Percentiles rank a stretch among this genome's conserved stretches.
Evolutionary conservation across 2,797 vertebrate genomes (phyloP).

Genomic region (Pterois miles): DNA sequence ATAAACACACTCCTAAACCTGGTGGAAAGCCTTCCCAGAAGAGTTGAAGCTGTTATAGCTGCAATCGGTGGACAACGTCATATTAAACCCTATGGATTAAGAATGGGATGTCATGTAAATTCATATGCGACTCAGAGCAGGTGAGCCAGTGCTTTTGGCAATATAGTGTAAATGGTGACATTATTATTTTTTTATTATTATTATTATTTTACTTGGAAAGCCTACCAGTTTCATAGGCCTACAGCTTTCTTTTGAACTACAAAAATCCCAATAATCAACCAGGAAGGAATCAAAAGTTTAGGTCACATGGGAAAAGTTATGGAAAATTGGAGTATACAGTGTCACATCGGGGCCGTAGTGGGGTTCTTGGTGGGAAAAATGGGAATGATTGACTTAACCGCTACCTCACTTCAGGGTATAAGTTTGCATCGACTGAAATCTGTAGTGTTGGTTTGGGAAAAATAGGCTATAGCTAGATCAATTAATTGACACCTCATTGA

Average conservation of each 20-base stretch:
- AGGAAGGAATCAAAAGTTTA: background rate
- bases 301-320: background rate
- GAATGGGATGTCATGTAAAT: too few relatives aligned
- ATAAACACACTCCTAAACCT: too few relatives aligned
- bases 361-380: background rate
- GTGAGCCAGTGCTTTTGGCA: too few relatives aligned
- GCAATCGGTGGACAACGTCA: too few relatives aligned
- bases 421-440: background rate
- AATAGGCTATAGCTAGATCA: background rate
- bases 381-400: background rate
- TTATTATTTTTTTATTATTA: too few relatives aligned
- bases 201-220: background rate
- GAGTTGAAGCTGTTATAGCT: too few relatives aligned
- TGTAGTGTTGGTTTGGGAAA: background rate
- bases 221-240: background rate
- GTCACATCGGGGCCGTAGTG: background rate
- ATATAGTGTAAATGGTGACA: background rate
- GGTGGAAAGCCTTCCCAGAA: too few relatives aligned
- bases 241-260: background rate
- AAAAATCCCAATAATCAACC: background rate
- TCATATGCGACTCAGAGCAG: too few relatives aligned
- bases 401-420: background rate
- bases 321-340: background rate
- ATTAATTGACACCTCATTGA: background rate
- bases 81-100: too few relatives aligned